These are phyloP conservation scores for Pleuronectes platessa DNA, from an alignment of 2,113 vertebrate species.

Conservation along the genomic window DNA sequence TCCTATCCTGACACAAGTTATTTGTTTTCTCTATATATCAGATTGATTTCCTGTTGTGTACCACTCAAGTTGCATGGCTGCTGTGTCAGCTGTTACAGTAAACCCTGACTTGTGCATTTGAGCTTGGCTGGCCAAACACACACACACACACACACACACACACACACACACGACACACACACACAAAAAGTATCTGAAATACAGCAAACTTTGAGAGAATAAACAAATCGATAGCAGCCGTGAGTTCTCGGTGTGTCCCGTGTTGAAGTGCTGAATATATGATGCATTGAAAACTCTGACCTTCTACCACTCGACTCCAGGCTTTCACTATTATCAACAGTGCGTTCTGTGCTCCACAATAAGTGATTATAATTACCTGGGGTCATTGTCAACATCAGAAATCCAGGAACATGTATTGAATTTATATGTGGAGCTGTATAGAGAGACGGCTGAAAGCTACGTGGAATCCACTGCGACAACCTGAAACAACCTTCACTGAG, in stretches of 20 bases:
- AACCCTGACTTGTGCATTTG: slow-evolving; percentile 59
- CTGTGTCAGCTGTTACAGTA: slow-evolving; percentile 62
- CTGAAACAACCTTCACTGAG: background rate
- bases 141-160: background rate
- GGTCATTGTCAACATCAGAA: background rate
- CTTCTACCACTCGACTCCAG: background rate
- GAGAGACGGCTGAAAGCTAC: background rate
- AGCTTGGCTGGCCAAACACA: slow-evolving; percentile 40
- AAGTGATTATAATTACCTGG: background rate
- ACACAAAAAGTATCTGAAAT: slow-evolving; percentile 32
- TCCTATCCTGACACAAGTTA: slow-evolving; percentile 39
- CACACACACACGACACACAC: fast-evolving
- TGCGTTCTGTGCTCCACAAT: background rate
- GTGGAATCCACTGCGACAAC: background rate
- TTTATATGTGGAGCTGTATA: background rate
- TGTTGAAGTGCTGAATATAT: background rate
- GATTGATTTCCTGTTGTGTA: slow-evolving; percentile 66
- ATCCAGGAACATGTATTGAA: background rate
- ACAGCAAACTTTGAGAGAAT: slow-evolving; percentile 21
- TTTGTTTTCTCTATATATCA: slow-evolving; percentile 57
- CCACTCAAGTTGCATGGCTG: slow-evolving; percentile 44
- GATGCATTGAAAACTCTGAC: background rate
- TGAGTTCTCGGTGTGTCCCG: background rate
- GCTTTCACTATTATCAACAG: background rate
- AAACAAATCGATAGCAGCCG: slow-evolving; percentile 45